phyloP scores from a whole-genome alignment of 1,140 invertebrate genomes.

The Pissodes strobi region DNA sequence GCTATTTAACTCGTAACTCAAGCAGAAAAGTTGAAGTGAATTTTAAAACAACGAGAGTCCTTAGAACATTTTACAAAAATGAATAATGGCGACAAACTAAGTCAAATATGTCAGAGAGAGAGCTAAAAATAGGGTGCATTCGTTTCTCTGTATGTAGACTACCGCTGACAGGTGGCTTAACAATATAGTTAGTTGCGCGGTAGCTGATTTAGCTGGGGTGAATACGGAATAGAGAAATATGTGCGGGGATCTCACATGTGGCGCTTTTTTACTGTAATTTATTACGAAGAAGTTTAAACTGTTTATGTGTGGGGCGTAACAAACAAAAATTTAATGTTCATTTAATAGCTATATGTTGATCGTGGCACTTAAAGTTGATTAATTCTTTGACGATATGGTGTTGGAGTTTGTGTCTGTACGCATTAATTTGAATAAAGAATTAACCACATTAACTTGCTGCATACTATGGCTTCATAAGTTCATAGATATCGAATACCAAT shows the following conservation, averaged over 20 bases:
- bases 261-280: background rate
- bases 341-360: too few relatives aligned
- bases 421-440: too few relatives aligned
- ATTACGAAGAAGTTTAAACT: background rate
- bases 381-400: too few relatives aligned
- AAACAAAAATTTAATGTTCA: too few relatives aligned
- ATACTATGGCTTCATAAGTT: too few relatives aligned
- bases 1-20: too few relatives aligned
- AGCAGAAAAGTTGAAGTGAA: too few relatives aligned
- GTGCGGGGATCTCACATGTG: slow-evolving; percentile 2
- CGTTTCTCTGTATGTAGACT: background rate
- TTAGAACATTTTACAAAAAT: slow-evolving; percentile 19
- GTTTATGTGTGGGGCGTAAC: too few relatives aligned
- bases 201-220: background rate
- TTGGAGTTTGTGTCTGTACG: too few relatives aligned
- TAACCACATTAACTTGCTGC: too few relatives aligned
- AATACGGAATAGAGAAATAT: slow-evolving; percentile 1
- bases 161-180: slow-evolving; percentile 8
- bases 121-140: slow-evolving; percentile 2
- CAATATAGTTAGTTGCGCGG: background rate
- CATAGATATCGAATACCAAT: too few relatives aligned
- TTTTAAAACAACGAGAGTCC: background rate
- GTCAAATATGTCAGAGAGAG: slow-evolving; percentile 4
- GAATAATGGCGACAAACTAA: slow-evolving; percentile 14
- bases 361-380: too few relatives aligned